Evolutionary conservation across 2,797 vertebrate species (phyloP).

Genomic region (Thunnus albacares): DNA sequence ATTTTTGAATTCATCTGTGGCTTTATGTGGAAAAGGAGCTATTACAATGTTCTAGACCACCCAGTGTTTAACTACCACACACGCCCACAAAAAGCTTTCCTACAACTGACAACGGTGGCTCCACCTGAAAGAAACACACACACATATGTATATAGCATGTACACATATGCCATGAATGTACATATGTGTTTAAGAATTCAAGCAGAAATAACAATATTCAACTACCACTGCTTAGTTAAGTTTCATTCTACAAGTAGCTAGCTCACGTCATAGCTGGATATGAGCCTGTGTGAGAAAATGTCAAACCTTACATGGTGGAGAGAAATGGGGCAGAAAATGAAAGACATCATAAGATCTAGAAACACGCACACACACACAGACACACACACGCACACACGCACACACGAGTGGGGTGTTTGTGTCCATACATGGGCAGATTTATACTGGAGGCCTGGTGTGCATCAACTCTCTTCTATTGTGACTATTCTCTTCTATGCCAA

Average conservation of each 20-base stretch:
- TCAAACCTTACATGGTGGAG: constrained; percentile 58
- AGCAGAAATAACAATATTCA: not conserved
- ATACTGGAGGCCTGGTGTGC: constrained; percentile 64
- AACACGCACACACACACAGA: constrained; percentile 38
- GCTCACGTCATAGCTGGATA: constrained; percentile 32
- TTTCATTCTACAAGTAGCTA: constrained; percentile 20
- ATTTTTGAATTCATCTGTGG: constrained; percentile 53
- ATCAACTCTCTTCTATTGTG: constrained; percentile 50
- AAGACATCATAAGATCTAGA: constrained; percentile 73
- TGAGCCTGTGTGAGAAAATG: constrained; percentile 50
- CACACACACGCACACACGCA: constrained; percentile 24
- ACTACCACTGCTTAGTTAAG: not conserved
- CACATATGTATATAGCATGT: constrained; percentile 7
- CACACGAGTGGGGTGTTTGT: constrained; percentile 55
- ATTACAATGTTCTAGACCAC: constrained; percentile 76
- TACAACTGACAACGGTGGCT: constrained; percentile 31
- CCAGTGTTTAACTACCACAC: constrained; percentile 72
- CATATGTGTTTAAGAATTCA: not conserved
- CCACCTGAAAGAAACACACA: constrained; percentile 14
- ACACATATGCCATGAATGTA: constrained; percentile 1
- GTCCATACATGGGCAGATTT: constrained; percentile 83
- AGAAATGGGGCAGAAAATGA: constrained; percentile 79
- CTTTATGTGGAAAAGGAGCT: constrained; percentile 79
- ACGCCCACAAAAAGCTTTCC: constrained; percentile 45
- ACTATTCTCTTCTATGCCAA: constrained; percentile 39